Conservation (phyloP, 1,140 invertebrate genomes). For the Proales similis region DNA sequence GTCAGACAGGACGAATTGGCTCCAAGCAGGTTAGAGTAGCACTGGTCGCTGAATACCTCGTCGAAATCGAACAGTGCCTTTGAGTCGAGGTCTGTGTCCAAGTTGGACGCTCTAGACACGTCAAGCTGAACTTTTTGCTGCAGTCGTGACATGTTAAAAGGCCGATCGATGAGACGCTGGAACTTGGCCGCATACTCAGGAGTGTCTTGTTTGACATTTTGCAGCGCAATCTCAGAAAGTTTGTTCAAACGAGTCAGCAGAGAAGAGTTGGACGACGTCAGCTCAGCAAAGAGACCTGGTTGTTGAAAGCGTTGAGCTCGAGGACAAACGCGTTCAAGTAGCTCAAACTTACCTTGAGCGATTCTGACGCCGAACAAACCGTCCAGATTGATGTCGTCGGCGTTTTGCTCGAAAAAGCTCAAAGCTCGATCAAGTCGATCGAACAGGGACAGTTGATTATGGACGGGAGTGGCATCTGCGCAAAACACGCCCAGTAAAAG, state of each 20-base stretch:
- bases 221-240: too few relatives aligned
- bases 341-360: conserved; percentile 2
- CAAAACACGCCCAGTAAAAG: too few relatives aligned
- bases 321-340: not conserved
- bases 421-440: conserved; percentile 11
- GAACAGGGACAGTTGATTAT: too few relatives aligned
- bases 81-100: not conserved
- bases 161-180: not conserved
- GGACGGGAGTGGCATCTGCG: too few relatives aligned
- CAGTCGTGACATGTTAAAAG: too few relatives aligned
- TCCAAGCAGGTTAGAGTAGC: conserved; percentile 6
- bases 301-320: not conserved
- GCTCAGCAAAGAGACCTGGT: not conserved
- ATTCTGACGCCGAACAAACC: conserved; percentile 20
- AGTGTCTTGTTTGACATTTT: too few relatives aligned
- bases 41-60: conserved; percentile 19
- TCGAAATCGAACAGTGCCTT: not conserved
- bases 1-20: not conserved
- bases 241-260: too few relatives aligned
- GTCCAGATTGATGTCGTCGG: conserved; percentile 16
- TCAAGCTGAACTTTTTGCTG: too few relatives aligned
- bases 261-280: not conserved
- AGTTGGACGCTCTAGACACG: too few relatives aligned
- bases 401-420: conserved; percentile 6
- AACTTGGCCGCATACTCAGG: conserved; percentile 12